Conservation (phyloP, 1,140 invertebrate genomes). For the Drosophila pallidifrons region DNA sequence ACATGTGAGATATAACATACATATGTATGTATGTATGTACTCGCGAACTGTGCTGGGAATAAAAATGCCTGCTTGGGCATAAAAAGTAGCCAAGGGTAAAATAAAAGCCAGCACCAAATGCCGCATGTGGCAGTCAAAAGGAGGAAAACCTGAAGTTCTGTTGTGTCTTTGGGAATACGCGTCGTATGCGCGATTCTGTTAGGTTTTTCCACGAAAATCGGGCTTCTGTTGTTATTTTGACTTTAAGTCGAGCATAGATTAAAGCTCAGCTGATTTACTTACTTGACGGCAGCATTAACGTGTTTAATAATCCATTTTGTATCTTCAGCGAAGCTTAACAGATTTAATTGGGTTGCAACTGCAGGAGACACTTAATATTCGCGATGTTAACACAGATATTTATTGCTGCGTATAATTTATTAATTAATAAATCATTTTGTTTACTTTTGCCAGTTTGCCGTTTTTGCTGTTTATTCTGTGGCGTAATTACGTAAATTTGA, state of each 20-base stretch:
- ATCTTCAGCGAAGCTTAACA: not conserved
- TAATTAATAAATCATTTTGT: not conserved
- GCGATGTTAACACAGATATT: not conserved
- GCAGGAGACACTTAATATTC: not conserved
- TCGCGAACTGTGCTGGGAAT: slow-evolving; percentile 59
- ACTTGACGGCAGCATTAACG: not conserved
- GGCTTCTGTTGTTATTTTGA: not conserved
- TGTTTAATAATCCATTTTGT: not conserved
- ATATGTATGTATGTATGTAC: not conserved
- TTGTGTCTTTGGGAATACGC: slow-evolving; percentile 72
- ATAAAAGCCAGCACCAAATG: slow-evolving; percentile 73
- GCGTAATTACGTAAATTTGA: slow-evolving; percentile 59
- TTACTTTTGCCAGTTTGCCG: slow-evolving; percentile 21
- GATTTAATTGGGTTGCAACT: not conserved
- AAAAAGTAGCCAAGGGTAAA: slow-evolving; percentile 78
- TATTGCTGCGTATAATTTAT: slow-evolving; percentile 1
- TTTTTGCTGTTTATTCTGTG: slow-evolving; percentile 19
- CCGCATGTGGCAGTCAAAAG: slow-evolving; percentile 56
- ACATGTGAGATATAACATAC: not conserved
- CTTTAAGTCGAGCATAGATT: slow-evolving; percentile 16
- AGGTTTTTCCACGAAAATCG: slow-evolving; percentile 37
- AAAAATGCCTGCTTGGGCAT: slow-evolving; percentile 62
- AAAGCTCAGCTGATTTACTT: not conserved
- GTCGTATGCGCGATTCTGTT: slow-evolving; percentile 72
- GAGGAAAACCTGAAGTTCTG: slow-evolving; percentile 60